phyloP scores from a whole-genome alignment of 1,140 invertebrate genomes.

The Yoshiicerus persimilis region DNA sequence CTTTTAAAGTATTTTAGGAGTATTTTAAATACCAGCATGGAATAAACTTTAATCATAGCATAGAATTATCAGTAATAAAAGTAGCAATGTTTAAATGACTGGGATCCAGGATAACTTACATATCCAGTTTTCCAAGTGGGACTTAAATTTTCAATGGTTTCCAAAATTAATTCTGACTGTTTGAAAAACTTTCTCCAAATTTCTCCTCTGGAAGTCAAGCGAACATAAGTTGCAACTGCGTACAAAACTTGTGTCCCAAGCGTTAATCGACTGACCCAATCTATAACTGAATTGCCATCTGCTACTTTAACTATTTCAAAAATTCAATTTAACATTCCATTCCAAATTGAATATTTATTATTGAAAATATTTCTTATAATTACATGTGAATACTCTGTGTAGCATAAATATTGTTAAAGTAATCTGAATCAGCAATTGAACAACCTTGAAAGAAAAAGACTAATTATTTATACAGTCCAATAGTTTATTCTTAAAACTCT shows the following conservation, averaged over 20 bases:
- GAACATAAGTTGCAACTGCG: background rate
- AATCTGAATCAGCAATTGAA: background rate
- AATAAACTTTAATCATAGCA: background rate
- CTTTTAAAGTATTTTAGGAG: no score
- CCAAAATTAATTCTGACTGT: background rate
- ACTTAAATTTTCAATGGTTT: background rate
- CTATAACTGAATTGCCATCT: background rate
- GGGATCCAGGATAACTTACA: background rate
- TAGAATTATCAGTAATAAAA: background rate
- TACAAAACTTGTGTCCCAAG: background rate
- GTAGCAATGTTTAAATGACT: background rate
- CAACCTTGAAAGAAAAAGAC: background rate
- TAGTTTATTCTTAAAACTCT: background rate
- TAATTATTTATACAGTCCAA: background rate
- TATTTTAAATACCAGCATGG: background rate
- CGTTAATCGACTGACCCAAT: background rate
- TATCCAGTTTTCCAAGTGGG: background rate
- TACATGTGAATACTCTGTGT: background rate
- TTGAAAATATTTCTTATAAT: background rate
- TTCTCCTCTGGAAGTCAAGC: background rate
- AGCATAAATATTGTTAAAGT: background rate
- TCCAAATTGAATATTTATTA: background rate
- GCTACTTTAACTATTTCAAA: background rate
- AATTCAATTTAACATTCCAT: background rate
- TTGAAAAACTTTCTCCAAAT: background rate